These are phyloP conservation scores for Nestor notabilis DNA, from an alignment of 2,113 vertebrate species.

Conservation along the genomic window DNA sequence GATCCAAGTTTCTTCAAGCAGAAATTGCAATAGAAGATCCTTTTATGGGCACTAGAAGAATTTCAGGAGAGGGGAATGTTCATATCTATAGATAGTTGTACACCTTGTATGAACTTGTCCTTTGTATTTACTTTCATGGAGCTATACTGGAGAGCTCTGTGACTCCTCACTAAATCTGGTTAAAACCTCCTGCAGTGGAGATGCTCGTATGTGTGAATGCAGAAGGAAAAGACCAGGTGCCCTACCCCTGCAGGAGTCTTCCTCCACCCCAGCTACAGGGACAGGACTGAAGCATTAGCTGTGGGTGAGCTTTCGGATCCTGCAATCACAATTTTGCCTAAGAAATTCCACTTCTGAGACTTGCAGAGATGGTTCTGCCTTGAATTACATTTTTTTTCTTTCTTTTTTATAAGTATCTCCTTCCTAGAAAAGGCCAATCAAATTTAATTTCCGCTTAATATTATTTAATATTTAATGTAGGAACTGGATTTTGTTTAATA, in stretches of 20 bases:
- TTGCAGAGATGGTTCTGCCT: conserved; percentile 17
- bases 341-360: conserved; percentile 26
- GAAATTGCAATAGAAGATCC: neutral
- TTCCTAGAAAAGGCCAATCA: conserved; percentile 59
- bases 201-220: neutral
- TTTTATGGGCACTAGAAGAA: neutral
- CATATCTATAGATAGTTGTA: neutral
- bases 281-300: neutral
- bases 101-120: neutral
- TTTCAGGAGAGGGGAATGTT: neutral
- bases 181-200: neutral
- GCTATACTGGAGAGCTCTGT: neutral
- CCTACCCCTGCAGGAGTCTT: neutral
- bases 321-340: neutral
- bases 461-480: conserved; percentile 63
- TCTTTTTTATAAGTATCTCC: conserved; percentile 41
- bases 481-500: conserved; percentile 52
- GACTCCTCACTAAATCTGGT: neutral
- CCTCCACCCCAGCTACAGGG: neutral
- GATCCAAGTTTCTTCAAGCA: neutral
- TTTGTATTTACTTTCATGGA: neutral
- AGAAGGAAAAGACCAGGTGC: neutral
- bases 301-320: neutral
- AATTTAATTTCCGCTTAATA: conserved; percentile 62
- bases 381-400: conserved; percentile 35